These are phyloP conservation scores for Atta texana DNA, from an alignment of 1,140 invertebrate species.

Conservation along the genomic window DNA sequence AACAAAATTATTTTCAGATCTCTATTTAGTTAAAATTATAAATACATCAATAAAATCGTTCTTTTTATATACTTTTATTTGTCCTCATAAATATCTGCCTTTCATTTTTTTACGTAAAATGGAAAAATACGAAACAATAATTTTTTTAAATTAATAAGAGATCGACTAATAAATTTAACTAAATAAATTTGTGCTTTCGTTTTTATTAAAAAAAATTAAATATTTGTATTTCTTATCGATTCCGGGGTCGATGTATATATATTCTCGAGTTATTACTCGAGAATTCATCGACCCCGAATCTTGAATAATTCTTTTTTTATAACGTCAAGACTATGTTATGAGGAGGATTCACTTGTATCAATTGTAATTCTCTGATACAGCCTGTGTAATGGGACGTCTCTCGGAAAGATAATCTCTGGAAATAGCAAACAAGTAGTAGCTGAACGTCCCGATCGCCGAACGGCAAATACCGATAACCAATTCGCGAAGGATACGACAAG, in stretches of 20 bases:
- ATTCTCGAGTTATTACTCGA: not conserved
- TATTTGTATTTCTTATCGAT: conserved; percentile 1
- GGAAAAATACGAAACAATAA: not conserved
- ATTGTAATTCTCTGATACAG: conserved; percentile 51
- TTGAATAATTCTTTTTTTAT: not conserved
- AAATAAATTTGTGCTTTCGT: not conserved
- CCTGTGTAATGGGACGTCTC: conserved; percentile 29
- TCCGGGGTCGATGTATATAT: not conserved
- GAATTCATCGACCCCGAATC: too few relatives aligned
- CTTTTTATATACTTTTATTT: not conserved
- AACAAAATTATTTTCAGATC: too few relatives aligned
- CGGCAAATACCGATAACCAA: conserved; percentile 79
- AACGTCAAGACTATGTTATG: not conserved
- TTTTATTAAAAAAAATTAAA: too few relatives aligned
- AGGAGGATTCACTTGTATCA: conserved; percentile 44
- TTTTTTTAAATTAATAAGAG: not conserved
- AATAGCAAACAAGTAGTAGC: conserved; percentile 60
- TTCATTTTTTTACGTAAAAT: not conserved
- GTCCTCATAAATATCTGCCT: not conserved
- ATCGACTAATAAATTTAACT: not conserved
- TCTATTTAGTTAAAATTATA: too few relatives aligned
- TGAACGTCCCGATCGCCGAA: conserved; percentile 51
- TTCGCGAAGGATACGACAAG: conserved; percentile 75
- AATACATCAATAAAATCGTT: too few relatives aligned
- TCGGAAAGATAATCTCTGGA: conserved; percentile 59